These are phyloP conservation scores for Copsychus sechellarum DNA, from an alignment of 2,113 vertebrate genomes.

Conservation along the genomic window DNA sequence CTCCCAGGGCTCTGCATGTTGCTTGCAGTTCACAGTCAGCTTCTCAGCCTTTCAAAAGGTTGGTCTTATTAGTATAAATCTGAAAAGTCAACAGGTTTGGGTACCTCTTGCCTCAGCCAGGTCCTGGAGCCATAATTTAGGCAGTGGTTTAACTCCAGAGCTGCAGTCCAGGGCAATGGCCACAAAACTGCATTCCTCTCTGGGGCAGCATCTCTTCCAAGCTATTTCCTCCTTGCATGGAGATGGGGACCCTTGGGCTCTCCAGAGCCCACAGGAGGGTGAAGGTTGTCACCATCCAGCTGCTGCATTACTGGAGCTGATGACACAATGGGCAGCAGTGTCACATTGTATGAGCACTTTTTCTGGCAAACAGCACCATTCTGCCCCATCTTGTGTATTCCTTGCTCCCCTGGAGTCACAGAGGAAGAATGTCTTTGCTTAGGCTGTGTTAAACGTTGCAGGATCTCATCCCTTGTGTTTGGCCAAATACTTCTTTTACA, in stretches of 20 bases:
- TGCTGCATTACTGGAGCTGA: neutral
- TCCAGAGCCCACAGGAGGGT: neutral
- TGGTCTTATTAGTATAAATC: neutral
- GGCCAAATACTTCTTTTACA: neutral
- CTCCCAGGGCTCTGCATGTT: neutral
- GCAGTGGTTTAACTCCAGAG: neutral
- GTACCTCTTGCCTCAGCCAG: neutral
- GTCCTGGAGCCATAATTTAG: neutral
- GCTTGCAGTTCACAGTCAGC: neutral
- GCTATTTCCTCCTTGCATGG: neutral
- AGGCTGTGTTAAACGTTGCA: neutral
- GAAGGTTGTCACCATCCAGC: neutral
- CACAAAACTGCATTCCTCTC: no score
- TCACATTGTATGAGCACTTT: neutral
- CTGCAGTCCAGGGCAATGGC: neutral
- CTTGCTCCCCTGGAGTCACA: neutral
- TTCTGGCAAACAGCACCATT: neutral
- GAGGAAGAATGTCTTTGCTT: neutral
- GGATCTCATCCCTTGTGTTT: neutral
- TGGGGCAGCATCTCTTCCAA: neutral
- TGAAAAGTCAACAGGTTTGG: neutral
- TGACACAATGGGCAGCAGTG: neutral
- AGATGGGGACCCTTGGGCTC: neutral
- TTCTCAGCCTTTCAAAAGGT: neutral
- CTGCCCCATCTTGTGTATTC: neutral